Base-by-base conservation (phyloP, 2,888 invertebrate genomes). In the Tipula vernalis region DNA sequence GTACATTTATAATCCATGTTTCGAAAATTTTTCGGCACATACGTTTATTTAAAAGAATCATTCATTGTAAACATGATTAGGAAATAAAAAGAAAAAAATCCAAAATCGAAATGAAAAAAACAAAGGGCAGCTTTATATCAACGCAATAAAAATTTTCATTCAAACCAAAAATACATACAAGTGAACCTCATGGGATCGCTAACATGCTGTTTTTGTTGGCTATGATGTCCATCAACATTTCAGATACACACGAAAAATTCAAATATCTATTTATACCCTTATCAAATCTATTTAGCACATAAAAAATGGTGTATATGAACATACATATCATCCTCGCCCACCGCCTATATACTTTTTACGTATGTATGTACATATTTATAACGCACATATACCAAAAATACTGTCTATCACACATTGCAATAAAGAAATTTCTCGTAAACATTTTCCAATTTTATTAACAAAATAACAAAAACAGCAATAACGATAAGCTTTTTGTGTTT, bases 201-300 rank as follows among this genome's bases (percentile, higher is more conserved):
- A 71, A 28, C 71, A 71, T 71, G 71, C 71, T 71, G 71, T 71
- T 71, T 28, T 71, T 71, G 71, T 71, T 71, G 28, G 71, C 71
- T 71, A 28, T 71, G 71, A 71, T 71, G 71, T 71, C 71, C 71
- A 71, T 71, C 71, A 71, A 71, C 71, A 28, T 71, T 71, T 71
- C 71, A 71, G 28, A 28, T 71, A 71, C 71, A 71, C 71, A 71
- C 71, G 71, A 18, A 71, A 71, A 71, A 71, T 71, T 71, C 71
- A 71, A 71, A 71, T 71, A 71, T 71, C 71, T 71, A 71, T 71
- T 28, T 71, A n/a, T n/a, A 71, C 71, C 71, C 71, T 71, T 71
- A 71, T 71, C 71, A 71, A 71, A 71, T 71, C 71, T 71, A 71
- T 71, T 71, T 71, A 71, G 71, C 71, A 71, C 71, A 71, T 71